phyloP scores from a whole-genome alignment of 2,797 vertebrate species.

The Sebastolobus alascanus region DNA sequence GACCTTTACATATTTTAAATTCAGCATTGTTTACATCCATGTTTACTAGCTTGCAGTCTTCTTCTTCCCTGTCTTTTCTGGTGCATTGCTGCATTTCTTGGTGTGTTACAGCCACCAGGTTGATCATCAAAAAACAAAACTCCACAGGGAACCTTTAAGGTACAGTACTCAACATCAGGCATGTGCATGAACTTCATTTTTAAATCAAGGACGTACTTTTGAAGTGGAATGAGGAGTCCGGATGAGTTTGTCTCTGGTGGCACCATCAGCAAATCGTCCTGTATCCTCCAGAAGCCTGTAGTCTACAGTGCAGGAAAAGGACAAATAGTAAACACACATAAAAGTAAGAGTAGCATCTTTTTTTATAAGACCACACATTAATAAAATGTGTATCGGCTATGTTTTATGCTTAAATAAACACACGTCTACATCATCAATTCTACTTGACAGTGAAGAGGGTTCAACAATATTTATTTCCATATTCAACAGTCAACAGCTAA shows the following conservation, averaged over 20 bases:
- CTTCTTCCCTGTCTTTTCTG: not conserved
- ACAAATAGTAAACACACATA: not conserved
- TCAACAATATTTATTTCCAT: not conserved
- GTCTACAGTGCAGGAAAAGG: conserved; percentile 83
- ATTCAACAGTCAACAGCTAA: not conserved
- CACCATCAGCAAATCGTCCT: conserved; percentile 89
- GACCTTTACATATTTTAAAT: too few species aligned
- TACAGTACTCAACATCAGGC: not conserved
- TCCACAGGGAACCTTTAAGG: not conserved
- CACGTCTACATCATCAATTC: not conserved
- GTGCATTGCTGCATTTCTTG: not conserved
- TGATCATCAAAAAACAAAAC: not conserved
- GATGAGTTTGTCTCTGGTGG: conserved; percentile 86
- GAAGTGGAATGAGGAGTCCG: conserved; percentile 50
- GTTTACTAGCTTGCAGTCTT: too few species aligned
- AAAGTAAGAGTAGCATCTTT: not conserved
- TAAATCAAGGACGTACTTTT: conserved; percentile 61
- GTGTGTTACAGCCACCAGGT: not conserved
- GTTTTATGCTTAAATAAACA: not conserved
- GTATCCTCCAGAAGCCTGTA: conserved; percentile 97
- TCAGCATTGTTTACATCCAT: too few species aligned
- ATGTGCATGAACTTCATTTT: not conserved
- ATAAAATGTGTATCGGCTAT: not conserved
- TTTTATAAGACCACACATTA: not conserved
- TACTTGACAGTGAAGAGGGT: not conserved